Percentiles rank a stretch among this genome's conserved stretches.
phyloP scores from a whole-genome alignment of 2,113 vertebrate genomes.

The Corythornis madagascariensis region DNA sequence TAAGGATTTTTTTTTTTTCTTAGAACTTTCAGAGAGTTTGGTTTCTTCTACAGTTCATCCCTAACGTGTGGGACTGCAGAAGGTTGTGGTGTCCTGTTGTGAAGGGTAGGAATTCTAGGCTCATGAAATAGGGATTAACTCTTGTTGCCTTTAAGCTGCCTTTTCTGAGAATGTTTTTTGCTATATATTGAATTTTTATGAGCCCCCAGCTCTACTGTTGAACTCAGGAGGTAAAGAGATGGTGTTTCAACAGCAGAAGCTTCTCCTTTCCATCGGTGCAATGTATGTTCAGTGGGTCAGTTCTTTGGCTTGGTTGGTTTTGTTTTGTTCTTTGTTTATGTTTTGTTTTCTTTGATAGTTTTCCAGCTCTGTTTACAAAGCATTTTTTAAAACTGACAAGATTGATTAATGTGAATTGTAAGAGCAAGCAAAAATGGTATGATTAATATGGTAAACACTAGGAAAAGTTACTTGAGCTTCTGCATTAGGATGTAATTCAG shows the following conservation, averaged over 20 bases:
- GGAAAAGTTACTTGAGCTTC: neutral
- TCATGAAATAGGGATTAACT: neutral
- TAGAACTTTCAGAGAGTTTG: neutral
- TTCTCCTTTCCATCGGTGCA: neutral
- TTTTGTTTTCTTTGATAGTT: neutral
- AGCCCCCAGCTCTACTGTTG: neutral
- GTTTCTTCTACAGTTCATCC: neutral
- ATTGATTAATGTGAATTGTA: neutral
- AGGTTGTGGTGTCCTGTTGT: fast-evolving
- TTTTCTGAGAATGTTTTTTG: neutral
- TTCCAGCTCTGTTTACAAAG: neutral
- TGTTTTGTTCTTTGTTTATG: no score
- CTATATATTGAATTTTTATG: fast-evolving
- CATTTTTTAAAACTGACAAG: neutral
- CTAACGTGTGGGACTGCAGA: neutral
- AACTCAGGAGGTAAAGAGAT: neutral
- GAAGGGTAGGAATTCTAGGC: neutral
- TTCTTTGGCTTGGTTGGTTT: neutral
- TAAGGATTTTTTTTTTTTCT: neutral
- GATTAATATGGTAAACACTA: neutral
- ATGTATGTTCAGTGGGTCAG: neutral
- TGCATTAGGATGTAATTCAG: neutral
- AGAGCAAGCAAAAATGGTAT: neutral
- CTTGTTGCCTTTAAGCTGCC: neutral
- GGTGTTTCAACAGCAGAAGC: neutral